These are phyloP conservation scores for Solenopsis invicta DNA, from an alignment of 1,140 invertebrate species.

Conservation along the genomic window DNA sequence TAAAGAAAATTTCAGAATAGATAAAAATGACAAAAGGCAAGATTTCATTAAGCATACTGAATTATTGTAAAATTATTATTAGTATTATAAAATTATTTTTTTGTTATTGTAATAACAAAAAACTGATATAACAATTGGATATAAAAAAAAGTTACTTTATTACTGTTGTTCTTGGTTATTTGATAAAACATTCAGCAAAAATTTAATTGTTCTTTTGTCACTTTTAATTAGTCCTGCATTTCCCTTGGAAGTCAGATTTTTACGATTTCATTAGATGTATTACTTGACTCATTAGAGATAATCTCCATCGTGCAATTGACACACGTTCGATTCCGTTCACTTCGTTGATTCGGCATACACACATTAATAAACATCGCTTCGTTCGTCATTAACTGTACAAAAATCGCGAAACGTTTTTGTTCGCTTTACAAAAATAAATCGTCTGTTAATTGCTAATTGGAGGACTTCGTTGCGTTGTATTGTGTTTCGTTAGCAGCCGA, in stretches of 20 bases:
- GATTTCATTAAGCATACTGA: neutral
- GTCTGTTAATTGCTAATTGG: slow-evolving; percentile 48
- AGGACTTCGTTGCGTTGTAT: slow-evolving; percentile 50
- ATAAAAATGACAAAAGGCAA: neutral
- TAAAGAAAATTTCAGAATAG: neutral
- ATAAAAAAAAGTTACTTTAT: slow-evolving; percentile 6
- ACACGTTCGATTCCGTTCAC: slow-evolving; percentile 3
- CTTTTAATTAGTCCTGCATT: neutral
- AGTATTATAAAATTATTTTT: neutral
- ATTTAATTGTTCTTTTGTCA: neutral
- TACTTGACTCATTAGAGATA: slow-evolving; percentile 29
- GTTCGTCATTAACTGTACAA: slow-evolving; percentile 46
- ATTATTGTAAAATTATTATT: neutral
- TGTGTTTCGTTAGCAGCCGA: slow-evolving; percentile 9
- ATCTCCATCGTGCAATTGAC: neutral
- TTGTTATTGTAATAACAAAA: neutral
- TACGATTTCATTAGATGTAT: neutral
- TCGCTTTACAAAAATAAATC: slow-evolving; percentile 72
- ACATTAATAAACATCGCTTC: slow-evolving; percentile 29
- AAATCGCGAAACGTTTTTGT: slow-evolving; percentile 6
- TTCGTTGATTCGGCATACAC: slow-evolving; percentile 36
- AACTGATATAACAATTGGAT: neutral
- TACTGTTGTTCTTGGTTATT: slow-evolving; percentile 11
- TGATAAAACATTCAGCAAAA: slow-evolving; percentile 4
- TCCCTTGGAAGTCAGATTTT: neutral